A percentile compares a stretch with the other conserved stretches of the same genome.
These are phyloP conservation scores for Homalodisca vitripennis DNA, from an alignment of 1,140 invertebrate species.

Conservation along the genomic window DNA sequence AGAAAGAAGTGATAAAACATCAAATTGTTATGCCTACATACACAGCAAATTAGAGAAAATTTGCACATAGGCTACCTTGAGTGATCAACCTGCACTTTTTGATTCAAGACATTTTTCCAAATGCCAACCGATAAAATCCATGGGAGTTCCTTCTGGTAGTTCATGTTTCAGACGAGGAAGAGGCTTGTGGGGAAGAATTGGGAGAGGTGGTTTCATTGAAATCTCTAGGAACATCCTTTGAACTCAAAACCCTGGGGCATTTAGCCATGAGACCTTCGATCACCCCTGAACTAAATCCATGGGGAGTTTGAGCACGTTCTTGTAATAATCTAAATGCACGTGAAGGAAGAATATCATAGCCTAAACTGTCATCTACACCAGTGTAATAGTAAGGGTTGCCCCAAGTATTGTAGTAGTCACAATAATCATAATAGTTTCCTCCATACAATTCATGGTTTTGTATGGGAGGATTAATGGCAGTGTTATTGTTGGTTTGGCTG, in stretches of 20 bases:
- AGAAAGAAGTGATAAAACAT: constrained; percentile 31
- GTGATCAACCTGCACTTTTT: constrained; percentile 29
- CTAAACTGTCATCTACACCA: constrained; percentile 37
- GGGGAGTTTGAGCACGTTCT: constrained; percentile 42
- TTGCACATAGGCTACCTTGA: constrained; percentile 21
- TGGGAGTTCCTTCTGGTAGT: constrained; percentile 30
- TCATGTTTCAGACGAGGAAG: constrained; percentile 37
- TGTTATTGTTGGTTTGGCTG: constrained; percentile 40
- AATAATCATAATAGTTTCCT: constrained; percentile 50
- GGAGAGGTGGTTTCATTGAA: constrained; percentile 8
- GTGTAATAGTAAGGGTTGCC: constrained; percentile 45
- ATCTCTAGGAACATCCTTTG: constrained; percentile 31
- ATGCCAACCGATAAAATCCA: constrained; percentile 31
- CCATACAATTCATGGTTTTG: constrained; percentile 48
- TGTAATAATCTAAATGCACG: constrained; percentile 52
- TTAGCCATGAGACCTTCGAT: constrained; percentile 40
- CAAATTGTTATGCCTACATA: constrained; percentile 27
- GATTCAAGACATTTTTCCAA: constrained; percentile 35
- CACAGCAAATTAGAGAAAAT: constrained; percentile 25
- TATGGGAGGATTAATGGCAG: constrained; percentile 36
- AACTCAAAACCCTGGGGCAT: constrained; percentile 40
- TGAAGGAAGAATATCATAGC: constrained; percentile 53
- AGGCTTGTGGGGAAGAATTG: constrained; percentile 26
- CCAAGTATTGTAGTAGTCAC: constrained; percentile 62
- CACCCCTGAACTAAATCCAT: constrained; percentile 36